phyloP scores from a whole-genome alignment of 2,888 invertebrate genomes.

The Omphaloscelis lunosa region DNA sequence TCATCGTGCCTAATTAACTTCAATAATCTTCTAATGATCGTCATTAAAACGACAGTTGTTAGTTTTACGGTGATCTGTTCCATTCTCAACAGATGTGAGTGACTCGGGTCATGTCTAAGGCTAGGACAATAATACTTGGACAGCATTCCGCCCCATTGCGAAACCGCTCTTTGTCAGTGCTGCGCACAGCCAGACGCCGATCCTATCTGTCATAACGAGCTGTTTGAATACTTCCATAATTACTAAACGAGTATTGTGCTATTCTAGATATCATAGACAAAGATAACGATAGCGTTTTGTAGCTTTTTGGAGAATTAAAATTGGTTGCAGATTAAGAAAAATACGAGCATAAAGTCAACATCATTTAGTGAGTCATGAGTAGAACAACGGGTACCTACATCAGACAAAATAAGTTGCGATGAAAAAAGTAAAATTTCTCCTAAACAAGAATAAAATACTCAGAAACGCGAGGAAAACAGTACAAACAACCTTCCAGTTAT shows the following conservation, averaged over 20 bases:
- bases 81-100: slow-evolving; percentile 56
- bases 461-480: slow-evolving; percentile 33
- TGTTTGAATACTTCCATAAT: slow-evolving; percentile 64
- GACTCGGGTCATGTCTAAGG: slow-evolving; percentile 65
- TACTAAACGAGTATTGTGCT: slow-evolving; percentile 45
- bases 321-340: not conserved
- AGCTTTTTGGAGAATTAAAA: not conserved
- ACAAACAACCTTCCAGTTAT: slow-evolving; percentile 57
- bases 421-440: slow-evolving; percentile 4
- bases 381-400: too few relatives aligned
- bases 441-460: slow-evolving; percentile 1
- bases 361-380: slow-evolving; percentile 4
- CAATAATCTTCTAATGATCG: not conserved
- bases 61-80: slow-evolving; percentile 9
- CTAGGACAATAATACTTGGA: slow-evolving; percentile 48
- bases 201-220: slow-evolving; percentile 58
- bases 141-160: slow-evolving; percentile 70
- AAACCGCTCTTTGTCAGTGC: slow-evolving; percentile 61
- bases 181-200: slow-evolving; percentile 55
- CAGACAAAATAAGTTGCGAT: not conserved
- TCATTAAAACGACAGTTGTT: slow-evolving; percentile 20
- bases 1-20: not conserved
- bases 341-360: not conserved
- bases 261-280: slow-evolving; percentile 1
- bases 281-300: slow-evolving; percentile 1